Percentiles rank a stretch among this genome's conserved stretches.
These are phyloP conservation scores for Lerista edwardsae DNA, from an alignment of 2,797 vertebrate species.

Conservation along the genomic window DNA sequence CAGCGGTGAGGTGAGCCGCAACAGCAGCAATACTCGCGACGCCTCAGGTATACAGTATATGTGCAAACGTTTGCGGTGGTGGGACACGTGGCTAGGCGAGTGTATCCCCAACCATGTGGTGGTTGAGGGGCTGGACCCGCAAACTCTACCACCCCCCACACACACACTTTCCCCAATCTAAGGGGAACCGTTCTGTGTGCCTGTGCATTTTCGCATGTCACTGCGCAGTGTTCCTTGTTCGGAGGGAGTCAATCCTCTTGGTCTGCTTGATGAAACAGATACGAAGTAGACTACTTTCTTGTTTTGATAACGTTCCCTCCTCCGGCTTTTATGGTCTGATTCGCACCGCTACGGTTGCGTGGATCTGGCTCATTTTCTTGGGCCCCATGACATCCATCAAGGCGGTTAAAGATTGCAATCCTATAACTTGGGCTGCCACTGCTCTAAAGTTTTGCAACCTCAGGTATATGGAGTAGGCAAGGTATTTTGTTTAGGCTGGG, in stretches of 20 bases:
- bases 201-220: not conserved
- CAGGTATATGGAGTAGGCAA: too few species aligned
- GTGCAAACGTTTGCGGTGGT: too few species aligned
- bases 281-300: not conserved
- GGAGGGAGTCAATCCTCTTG: too few species aligned
- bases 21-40: not conserved
- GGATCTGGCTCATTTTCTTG: not conserved
- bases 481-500: too few species aligned
- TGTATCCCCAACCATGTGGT: not conserved
- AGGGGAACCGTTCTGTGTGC: not conserved
- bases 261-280: too few species aligned
- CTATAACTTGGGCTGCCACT: not conserved
- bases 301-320: not conserved
- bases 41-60: not conserved
- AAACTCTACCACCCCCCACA: too few species aligned
- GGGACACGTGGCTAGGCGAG: not conserved
- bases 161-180: too few species aligned
- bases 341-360: not conserved
- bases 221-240: not conserved
- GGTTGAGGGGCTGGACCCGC: not conserved
- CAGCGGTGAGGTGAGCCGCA: constrained; percentile 1
- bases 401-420: not conserved
- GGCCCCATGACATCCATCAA: too few species aligned
- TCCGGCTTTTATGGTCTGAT: too few species aligned
- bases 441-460: too few species aligned